A percentile compares a stretch with the other conserved stretches of the same genome.
Conservation (phyloP, 2,888 invertebrate genomes). For the Eledone cirrhosa region DNA sequence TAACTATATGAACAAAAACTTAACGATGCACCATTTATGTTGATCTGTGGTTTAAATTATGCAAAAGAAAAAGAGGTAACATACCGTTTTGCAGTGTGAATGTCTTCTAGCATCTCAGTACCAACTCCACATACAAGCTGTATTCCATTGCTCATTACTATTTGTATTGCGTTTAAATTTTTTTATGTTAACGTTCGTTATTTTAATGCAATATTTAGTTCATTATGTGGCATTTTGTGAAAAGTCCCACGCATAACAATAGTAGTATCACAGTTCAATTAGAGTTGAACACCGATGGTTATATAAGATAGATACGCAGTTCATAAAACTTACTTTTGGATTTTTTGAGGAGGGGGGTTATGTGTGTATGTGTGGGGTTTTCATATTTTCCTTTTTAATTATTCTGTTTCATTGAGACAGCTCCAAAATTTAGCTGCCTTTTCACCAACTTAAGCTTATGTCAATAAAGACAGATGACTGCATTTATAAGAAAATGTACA, state of each 20-base stretch:
- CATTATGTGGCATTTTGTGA: slow-evolving; percentile 28
- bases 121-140: slow-evolving; percentile 24
- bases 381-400: slow-evolving; percentile 1
- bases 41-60: slow-evolving; percentile 25
- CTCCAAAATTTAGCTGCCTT: slow-evolving; percentile 10
- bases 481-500: slow-evolving; percentile 17
- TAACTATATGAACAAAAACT: slow-evolving; percentile 7
- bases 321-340: slow-evolving; percentile 17
- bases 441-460: slow-evolving; percentile 17
- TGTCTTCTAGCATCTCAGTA: slow-evolving; percentile 28
- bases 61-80: slow-evolving; percentile 30
- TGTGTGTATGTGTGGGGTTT: neutral
- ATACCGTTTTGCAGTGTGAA: slow-evolving; percentile 25
- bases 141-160: slow-evolving; percentile 24
- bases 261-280: slow-evolving; percentile 23
- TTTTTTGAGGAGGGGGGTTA: neutral
- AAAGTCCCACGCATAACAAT: slow-evolving; percentile 26
- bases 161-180: slow-evolving; percentile 19
- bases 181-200: slow-evolving; percentile 28
- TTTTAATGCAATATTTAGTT: slow-evolving; percentile 29
- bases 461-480: slow-evolving; percentile 8
- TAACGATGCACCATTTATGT: slow-evolving; percentile 10
- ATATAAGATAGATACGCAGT: slow-evolving; percentile 14
- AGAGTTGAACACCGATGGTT: slow-evolving; percentile 17
- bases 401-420: slow-evolving; percentile 8